phyloP scores from a whole-genome alignment of 2,888 invertebrate genomes.

The Xylota sylvarum region DNA sequence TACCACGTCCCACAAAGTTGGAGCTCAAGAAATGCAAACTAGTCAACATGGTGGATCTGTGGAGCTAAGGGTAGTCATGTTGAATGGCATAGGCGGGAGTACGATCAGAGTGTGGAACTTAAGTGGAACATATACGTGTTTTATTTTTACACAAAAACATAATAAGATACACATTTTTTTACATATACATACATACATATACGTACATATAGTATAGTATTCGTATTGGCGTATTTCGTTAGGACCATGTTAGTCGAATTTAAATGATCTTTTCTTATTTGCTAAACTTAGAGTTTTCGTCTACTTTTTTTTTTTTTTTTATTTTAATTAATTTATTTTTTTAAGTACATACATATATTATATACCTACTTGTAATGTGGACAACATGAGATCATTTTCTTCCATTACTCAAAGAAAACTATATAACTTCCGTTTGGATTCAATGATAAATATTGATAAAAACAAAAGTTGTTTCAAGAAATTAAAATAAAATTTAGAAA shows the following conservation, averaged over 20 bases:
- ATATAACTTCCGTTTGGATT: slow-evolving; percentile 47
- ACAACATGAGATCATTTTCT: slow-evolving; percentile 68
- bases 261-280: slow-evolving; percentile 35
- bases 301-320: slow-evolving; percentile 9
- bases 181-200: slow-evolving; percentile 41
- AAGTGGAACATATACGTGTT: slow-evolving; percentile 50
- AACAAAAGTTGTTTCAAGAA: slow-evolving; percentile 35
- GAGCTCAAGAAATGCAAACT: slow-evolving; percentile 85
- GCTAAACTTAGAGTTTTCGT: slow-evolving; percentile 17
- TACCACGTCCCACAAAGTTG: slow-evolving; percentile 83
- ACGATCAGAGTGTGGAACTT: slow-evolving; percentile 46
- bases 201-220: slow-evolving; percentile 28
- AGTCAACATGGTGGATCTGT: slow-evolving; percentile 85
- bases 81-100: slow-evolving; percentile 76
- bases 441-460: slow-evolving; percentile 36
- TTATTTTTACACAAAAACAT: no score
- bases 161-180: slow-evolving; percentile 51
- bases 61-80: slow-evolving; percentile 84
- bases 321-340: slow-evolving; percentile 43
- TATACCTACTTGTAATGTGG: slow-evolving; percentile 31
- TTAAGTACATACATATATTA: slow-evolving; percentile 2
- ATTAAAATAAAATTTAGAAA: not conserved
- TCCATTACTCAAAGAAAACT: slow-evolving; percentile 51
- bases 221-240: slow-evolving; percentile 49
- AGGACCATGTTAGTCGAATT: slow-evolving; percentile 75